Percentiles rank a stretch among this genome's conserved stretches.
These are phyloP conservation scores for Nasua narica DNA, from an alignment of 2,797 vertebrate genomes.

Conservation along the genomic window DNA sequence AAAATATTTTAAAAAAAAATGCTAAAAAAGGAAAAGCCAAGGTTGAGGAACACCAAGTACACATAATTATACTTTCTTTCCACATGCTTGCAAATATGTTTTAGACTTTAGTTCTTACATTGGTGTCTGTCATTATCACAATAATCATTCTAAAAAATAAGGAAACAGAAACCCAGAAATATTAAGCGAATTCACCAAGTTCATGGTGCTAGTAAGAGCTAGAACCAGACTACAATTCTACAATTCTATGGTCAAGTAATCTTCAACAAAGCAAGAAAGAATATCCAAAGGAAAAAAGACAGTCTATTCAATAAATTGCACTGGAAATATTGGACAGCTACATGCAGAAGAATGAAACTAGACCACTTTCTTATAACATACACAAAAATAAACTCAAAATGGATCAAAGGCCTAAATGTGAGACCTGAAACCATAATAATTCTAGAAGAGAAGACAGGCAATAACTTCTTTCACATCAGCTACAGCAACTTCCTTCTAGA, in stretches of 20 bases:
- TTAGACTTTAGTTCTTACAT: not conserved
- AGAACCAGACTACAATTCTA: not conserved
- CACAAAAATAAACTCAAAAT: not conserved
- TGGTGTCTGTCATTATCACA: not conserved
- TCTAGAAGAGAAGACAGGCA: not conserved
- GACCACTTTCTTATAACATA: not conserved
- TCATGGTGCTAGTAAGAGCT: not conserved
- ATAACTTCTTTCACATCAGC: not conserved
- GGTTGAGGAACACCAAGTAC: not conserved
- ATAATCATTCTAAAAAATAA: not conserved
- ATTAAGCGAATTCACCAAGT: not conserved
- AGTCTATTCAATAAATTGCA: not conserved
- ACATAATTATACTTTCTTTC: not conserved
- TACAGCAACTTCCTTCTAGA: not conserved
- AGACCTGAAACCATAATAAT: not conserved
- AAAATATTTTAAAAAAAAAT: no score
- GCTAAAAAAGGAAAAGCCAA: not conserved
- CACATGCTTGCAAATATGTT: not conserved
- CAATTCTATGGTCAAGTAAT: not conserved
- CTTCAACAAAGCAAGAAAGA: not conserved
- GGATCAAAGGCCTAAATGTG: not conserved
- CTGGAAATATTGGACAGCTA: not conserved
- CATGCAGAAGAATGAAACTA: not conserved
- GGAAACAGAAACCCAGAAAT: not conserved
- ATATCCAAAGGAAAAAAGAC: not conserved